Evolutionary conservation across 1,140 invertebrate species (phyloP), one percentile per base, ranked within the genome.

Genomic region (Globodera ellingtonae): DNA sequence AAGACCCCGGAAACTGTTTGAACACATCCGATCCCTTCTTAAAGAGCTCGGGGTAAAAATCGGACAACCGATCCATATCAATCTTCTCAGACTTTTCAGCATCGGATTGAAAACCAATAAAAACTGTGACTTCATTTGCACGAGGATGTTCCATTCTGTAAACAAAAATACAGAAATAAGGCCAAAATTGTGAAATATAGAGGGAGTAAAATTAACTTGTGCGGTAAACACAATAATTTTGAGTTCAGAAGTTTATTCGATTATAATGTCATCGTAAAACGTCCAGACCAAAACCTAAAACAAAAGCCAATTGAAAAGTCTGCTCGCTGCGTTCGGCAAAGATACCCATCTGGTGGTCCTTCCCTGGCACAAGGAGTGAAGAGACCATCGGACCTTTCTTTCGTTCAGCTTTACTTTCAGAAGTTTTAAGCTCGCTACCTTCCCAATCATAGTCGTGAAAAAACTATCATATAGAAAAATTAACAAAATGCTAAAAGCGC

Each of bases 401-500:
- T 44, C 6, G 18, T 71, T 24, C 9, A 80, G 15, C 59, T 56
- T 47, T 3, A 13, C 47, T 59, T 81, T 52, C 9, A 81, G 50
- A 18, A 50, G 62, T 35, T 44, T n/a, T n/a, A 81, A 59, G 47
- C 67, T 81, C 48, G 52, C 21, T 8, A 35, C n/a, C 65, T 77
- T 81, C 35, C 80, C 80, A 21, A 81, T 46, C 80, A 81, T 81
- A 18, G 80, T 62, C 46, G 80, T 81, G 47, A 65, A 81, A 13
- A 81, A 70, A 69, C 80, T 81, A 50, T 15, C n/a, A 44, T 3
- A 79, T 21, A 52, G 46, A 47, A 50, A 81, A 46, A 10, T 65
- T 66, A 50, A 18, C 9, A 46, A 21, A 79, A 65, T 79, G 79
- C n/a, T 77, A 69, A 13, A 80, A 62, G 47, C n/a, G 50, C 24